Evolutionary conservation across 2,888 invertebrate species (phyloP).

Genomic region (Brassicogethes aeneus): DNA sequence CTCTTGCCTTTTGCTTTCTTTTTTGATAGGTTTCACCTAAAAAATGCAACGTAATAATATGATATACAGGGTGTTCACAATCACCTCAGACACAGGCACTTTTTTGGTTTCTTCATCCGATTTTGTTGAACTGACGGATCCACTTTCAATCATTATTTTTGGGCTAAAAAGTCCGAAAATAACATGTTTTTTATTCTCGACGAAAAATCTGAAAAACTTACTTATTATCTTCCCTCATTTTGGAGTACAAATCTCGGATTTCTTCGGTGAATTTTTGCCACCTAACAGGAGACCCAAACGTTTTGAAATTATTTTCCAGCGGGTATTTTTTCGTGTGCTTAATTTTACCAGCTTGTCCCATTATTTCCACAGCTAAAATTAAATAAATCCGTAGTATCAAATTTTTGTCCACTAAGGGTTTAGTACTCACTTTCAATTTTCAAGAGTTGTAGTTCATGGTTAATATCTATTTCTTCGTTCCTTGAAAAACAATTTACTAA

Average conservation of each 20-base stretch:
- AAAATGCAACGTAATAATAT: background rate
- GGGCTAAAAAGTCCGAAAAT: slow-evolving; percentile 27
- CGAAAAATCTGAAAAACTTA: slow-evolving; percentile 15
- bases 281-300: slow-evolving; percentile 30
- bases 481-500: slow-evolving; percentile 64
- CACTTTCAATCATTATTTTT: slow-evolving; percentile 38
- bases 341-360: slow-evolving; percentile 49
- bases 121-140: slow-evolving; percentile 26
- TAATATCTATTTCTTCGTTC: slow-evolving; percentile 61
- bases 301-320: slow-evolving; percentile 33
- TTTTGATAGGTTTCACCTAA: slow-evolving; percentile 32
- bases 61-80: background rate
- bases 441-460: slow-evolving; percentile 65
- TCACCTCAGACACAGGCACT: slow-evolving; percentile 24
- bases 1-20: slow-evolving; percentile 28
- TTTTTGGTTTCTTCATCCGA: slow-evolving; percentile 20
- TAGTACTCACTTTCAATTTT: slow-evolving; percentile 66
- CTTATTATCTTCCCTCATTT: slow-evolving; percentile 31
- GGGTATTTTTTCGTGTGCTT: slow-evolving; percentile 41
- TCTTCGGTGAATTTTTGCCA: slow-evolving; percentile 32
- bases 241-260: slow-evolving; percentile 31
- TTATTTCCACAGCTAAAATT: slow-evolving; percentile 47
- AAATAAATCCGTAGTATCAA: background rate
- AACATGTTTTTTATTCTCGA: background rate
- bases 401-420: background rate